Conservation (phyloP, 2,888 invertebrate genomes). For the Acanthosoma haemorrhoidale region DNA sequence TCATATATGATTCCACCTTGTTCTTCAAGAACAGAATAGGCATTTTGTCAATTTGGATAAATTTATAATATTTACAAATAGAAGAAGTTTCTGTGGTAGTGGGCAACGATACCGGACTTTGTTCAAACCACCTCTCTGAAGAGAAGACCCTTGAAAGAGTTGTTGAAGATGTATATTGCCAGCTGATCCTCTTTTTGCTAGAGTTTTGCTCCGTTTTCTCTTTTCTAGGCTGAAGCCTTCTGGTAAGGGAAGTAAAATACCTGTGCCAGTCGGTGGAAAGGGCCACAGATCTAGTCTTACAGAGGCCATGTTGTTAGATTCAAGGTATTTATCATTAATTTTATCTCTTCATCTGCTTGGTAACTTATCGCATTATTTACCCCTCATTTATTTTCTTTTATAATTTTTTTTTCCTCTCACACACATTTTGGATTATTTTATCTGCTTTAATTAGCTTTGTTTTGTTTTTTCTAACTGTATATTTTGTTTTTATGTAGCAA, state of each 20-base stretch:
- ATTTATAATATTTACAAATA: no score
- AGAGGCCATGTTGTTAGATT: constrained; percentile 45
- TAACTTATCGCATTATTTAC: neutral
- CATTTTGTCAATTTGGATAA: no score
- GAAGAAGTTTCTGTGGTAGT: no score
- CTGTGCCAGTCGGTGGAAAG: constrained; percentile 55
- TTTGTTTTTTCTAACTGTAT: neutral
- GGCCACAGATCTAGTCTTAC: constrained; percentile 62
- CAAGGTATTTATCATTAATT: constrained; percentile 31
- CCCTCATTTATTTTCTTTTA: constrained; percentile 38
- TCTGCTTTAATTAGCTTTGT: neutral
- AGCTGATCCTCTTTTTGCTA: neutral
- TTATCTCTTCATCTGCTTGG: constrained; percentile 10
- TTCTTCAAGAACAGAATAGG: no score
- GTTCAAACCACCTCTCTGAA: no score
- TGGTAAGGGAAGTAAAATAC: constrained; percentile 56
- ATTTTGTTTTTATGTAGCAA: neutral
- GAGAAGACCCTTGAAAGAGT: neutral
- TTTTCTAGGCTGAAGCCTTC: constrained; percentile 35
- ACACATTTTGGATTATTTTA: constrained; percentile 1
- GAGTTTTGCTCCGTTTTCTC: neutral
- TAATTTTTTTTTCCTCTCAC: neutral
- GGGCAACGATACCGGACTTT: no score
- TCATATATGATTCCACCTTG: no score
- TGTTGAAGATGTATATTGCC: neutral